These are phyloP conservation scores for Sinocyclocheilus anshuiensis DNA, from an alignment of 2,113 vertebrate species.

Conservation along the genomic window DNA sequence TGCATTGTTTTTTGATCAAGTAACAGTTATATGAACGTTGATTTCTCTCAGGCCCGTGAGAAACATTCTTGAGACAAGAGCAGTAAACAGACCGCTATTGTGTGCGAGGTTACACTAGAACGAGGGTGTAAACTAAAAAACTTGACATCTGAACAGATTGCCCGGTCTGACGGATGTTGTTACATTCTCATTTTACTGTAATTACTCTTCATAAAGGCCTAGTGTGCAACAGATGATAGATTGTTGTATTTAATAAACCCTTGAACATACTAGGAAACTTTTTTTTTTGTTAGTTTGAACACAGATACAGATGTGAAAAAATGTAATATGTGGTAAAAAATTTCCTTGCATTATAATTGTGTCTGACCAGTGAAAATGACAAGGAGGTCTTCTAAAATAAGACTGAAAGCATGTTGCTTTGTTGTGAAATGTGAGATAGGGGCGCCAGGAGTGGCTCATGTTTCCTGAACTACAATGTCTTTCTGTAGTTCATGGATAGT, in stretches of 20 bases:
- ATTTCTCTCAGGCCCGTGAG: background rate
- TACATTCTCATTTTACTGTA: background rate
- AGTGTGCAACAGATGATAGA: background rate
- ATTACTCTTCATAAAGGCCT: background rate
- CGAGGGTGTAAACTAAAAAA: background rate
- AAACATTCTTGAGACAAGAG: background rate
- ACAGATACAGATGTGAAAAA: background rate
- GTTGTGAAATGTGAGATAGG: slow-evolving; percentile 90
- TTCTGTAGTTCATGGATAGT: slow-evolving; percentile 47
- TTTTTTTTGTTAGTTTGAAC: background rate
- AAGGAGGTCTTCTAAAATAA: slow-evolving; percentile 40
- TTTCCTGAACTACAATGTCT: slow-evolving; percentile 71
- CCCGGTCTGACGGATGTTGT: background rate
- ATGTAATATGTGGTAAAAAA: background rate
- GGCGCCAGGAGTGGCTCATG: slow-evolving; percentile 70
- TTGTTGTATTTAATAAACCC: background rate
- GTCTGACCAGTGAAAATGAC: slow-evolving; percentile 32
- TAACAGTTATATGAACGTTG: background rate
- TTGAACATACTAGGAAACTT: background rate
- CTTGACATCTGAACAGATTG: background rate
- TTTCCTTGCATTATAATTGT: background rate
- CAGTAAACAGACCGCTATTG: slow-evolving; percentile 12
- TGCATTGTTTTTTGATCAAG: background rate
- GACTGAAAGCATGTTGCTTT: slow-evolving; percentile 77
- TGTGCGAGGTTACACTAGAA: background rate